Evolutionary conservation across 2,113 vertebrate genomes (phyloP).

Genomic region (Puma concolor): DNA sequence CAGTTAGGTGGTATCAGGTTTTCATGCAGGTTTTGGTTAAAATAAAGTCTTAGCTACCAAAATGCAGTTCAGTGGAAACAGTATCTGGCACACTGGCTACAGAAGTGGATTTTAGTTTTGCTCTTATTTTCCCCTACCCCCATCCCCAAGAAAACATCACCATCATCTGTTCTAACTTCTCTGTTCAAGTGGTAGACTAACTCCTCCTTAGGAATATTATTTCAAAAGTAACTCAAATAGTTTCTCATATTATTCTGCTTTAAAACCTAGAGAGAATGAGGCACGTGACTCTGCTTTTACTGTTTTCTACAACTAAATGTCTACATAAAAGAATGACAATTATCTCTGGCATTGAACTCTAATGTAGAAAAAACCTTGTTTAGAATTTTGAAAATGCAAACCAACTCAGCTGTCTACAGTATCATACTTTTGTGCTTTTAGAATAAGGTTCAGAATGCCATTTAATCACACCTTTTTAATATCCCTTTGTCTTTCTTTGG

Average conservation of each 20-base stretch:
- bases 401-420: slow-evolving; percentile 33
- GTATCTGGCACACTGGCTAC: slow-evolving; percentile 62
- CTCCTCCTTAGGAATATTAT: slow-evolving; percentile 51
- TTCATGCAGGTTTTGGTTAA: slow-evolving; percentile 76
- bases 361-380: slow-evolving; percentile 63
- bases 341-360: slow-evolving; percentile 69
- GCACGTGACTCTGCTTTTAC: slow-evolving; percentile 62
- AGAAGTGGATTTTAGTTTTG: not conserved
- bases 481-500: slow-evolving; percentile 75
- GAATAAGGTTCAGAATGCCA: slow-evolving; percentile 75
- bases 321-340: slow-evolving; percentile 81
- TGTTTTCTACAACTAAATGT: slow-evolving; percentile 78
- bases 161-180: slow-evolving; percentile 45
- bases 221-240: slow-evolving; percentile 78
- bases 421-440: slow-evolving; percentile 73
- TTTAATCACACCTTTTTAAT: slow-evolving; percentile 84
- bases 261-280: slow-evolving; percentile 74
- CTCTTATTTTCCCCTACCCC: not conserved
- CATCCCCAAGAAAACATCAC: not conserved
- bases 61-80: slow-evolving; percentile 73
- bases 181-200: slow-evolving; percentile 49
- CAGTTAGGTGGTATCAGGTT: slow-evolving; percentile 59
- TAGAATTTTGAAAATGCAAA: slow-evolving; percentile 71
- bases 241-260: slow-evolving; percentile 80
- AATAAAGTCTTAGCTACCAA: slow-evolving; percentile 70